Base-by-base conservation (phyloP, 2,797 vertebrate species). In the Peromyscus melanophrys region DNA sequence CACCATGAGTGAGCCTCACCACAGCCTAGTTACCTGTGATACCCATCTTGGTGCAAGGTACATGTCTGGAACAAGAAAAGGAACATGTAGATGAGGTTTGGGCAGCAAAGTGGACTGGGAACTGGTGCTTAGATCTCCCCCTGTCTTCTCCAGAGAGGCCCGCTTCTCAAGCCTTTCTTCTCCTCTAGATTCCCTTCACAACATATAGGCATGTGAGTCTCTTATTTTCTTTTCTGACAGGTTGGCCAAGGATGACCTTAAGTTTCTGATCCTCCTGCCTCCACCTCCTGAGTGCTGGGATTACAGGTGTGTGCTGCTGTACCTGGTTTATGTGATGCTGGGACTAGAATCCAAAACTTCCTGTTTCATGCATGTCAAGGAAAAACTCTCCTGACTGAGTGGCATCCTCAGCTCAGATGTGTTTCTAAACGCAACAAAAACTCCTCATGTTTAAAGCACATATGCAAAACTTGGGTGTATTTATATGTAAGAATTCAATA, bases 401-500 rank as follows among this genome's bases (percentile, higher is more conserved):
- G 0, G 37, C 37, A 16, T 13, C 19, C 6, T 37, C 27, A 43
- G 25, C 25, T 37, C 55, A 37, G 0, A 6, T 1, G 34, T 31
- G 40, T 65, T 90, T 95, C 69, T 46, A 73, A 78, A 92, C 8
- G 8, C 12, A 88, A 52, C 6, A 46, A 78, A 75, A 69, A 23
- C 12, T 46, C 90, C 89, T 93, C 69, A 31, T 34, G 69, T 46
- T 67, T 25, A 63, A 34, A 67, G 19, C 83, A 25, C 13, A 43
- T n/a, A 52, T 85, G 31, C 83, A 76, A 94, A 13, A 46, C 94
- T 77, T 89, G 46, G 43, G 11, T 34, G 55, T 31, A 95, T 90
- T 85, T 78, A 83, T 87, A 37, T 40, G 17, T 87, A 84, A 93
- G 19, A 37, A 84, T 57, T 92, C 65, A 82, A 31, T 93, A 55